Evolutionary conservation across 2,888 invertebrate species (phyloP), one percentile per base, ranked within the genome.

Genomic region (Villa cingulata): DNA sequence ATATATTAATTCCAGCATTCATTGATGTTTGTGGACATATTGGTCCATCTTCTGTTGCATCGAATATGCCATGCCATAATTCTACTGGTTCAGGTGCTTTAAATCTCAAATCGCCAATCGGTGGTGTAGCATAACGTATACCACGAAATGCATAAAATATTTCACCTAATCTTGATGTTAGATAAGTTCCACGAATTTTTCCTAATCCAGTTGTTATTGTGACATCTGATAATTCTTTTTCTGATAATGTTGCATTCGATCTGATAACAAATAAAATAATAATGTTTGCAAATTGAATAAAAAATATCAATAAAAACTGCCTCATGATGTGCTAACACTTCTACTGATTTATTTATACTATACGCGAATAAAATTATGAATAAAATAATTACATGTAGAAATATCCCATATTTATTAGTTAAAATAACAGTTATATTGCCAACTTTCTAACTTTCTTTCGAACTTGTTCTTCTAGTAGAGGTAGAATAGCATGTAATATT

Each of bases 1-100:
- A 72, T 5, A 70, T 57, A 51, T 62, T 56, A 19, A 38, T 41
- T 12, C 19, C 10, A 17, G 46, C 37, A 15, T 19, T 16, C 14
- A 62, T 56, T 23, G 23, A 7, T 1, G 64, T 63, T 52, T 71
- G 71, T 0, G 77, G 75, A 52, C 78, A 78, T 38, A 73, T 70
- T 1, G 77, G 77, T 0, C 76, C 78, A 48, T 78, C 78, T 48
- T 67, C 55, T 3, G 74, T 73, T 2, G 75, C 80, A 58, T 80
- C 72, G 41, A 75, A 73, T 17, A 68, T 64, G 5, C 61, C 64
- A 15, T 61, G 57, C 72, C 78, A 78, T 15, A 65, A 62, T 36
- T 70, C 62, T 10, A 73, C 68, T 2, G 72, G 73, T 32, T 67
- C 62, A 0, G 78, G 74, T 7, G 74, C 60, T 45, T 58, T 59